Evolutionary conservation across 2,888 invertebrate species (phyloP).

Genomic region (Cerastis rubricosa): DNA sequence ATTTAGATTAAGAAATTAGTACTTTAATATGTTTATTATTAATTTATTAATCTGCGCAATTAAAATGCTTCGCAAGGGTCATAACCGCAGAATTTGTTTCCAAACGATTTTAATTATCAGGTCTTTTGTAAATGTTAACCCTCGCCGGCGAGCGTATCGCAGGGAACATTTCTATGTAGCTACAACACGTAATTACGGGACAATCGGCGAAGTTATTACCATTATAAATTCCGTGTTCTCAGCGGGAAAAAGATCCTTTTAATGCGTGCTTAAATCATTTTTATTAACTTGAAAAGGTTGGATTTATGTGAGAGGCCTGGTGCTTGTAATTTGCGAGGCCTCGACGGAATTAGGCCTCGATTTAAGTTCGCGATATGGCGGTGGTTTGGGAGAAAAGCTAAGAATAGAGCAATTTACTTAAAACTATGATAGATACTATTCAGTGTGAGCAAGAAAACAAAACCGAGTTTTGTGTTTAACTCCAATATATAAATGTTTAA

Average conservation of each 20-base stretch:
- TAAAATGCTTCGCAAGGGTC: conserved; percentile 72
- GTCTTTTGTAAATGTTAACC: conserved; percentile 53
- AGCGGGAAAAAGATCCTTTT: conserved; percentile 84
- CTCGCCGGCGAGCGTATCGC: conserved; percentile 42
- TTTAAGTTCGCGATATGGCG: conserved; percentile 62
- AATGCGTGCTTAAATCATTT: conserved; percentile 89
- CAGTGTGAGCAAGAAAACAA: background rate
- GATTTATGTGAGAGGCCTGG: conserved; percentile 84
- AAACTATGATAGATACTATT: background rate
- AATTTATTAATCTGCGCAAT: conserved; percentile 76
- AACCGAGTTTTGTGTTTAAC: background rate
- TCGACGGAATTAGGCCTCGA: conserved; percentile 75
- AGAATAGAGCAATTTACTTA: conserved; percentile 2
- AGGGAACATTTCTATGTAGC: conserved; percentile 58
- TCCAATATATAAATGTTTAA: background rate
- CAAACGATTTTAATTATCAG: conserved; percentile 61
- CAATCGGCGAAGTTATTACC: conserved; percentile 82
- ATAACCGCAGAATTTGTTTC: conserved; percentile 62
- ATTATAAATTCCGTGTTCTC: conserved; percentile 86
- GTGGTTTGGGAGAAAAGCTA: conserved; percentile 27
- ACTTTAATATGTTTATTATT: too few species aligned
- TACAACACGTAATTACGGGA: conserved; percentile 77
- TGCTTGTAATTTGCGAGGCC: conserved; percentile 81
- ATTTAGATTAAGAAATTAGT: too few species aligned
- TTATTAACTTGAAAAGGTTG: conserved; percentile 89